Conservation (phyloP, 2,797 vertebrate genomes). For the Oryzias dopingdopingensis region DNA sequence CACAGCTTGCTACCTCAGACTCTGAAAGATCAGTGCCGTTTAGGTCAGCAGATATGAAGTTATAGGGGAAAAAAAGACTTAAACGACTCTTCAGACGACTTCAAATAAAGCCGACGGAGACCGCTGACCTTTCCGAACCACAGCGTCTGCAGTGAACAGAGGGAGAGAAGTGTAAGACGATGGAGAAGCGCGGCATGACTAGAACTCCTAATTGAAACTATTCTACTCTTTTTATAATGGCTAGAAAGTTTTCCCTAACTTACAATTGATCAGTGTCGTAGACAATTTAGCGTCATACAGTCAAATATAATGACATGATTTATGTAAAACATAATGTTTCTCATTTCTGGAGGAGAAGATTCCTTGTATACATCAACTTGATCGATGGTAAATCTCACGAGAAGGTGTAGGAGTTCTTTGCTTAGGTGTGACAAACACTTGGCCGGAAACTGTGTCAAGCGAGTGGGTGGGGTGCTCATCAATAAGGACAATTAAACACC, state of each 20-base stretch:
- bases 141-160: slow-evolving; percentile 43
- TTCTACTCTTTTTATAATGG: slow-evolving; percentile 12
- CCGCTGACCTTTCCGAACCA: slow-evolving; percentile 67
- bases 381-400: slow-evolving; percentile 33
- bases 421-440: slow-evolving; percentile 66
- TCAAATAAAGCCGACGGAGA: slow-evolving; percentile 64
- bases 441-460: slow-evolving; percentile 69
- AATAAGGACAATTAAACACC: slow-evolving; percentile 80
- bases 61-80: slow-evolving; percentile 46
- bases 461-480: slow-evolving; percentile 77
- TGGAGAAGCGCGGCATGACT: slow-evolving; percentile 6
- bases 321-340: no score
- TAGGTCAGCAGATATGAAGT: slow-evolving; percentile 69
- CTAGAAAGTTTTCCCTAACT: slow-evolving; percentile 3
- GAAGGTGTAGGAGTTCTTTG: slow-evolving; percentile 59
- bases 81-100: slow-evolving; percentile 69
- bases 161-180: neutral
- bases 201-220: slow-evolving; percentile 62
- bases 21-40: slow-evolving; percentile 52
- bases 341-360: no score
- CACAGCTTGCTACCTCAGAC: slow-evolving; percentile 47
- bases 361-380: no score
- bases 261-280: slow-evolving; percentile 16
- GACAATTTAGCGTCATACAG: slow-evolving; percentile 17
- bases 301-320: slow-evolving; percentile 59